Evolutionary conservation across 2,888 invertebrate species (phyloP).

Genomic region (Agriotes lineatus): DNA sequence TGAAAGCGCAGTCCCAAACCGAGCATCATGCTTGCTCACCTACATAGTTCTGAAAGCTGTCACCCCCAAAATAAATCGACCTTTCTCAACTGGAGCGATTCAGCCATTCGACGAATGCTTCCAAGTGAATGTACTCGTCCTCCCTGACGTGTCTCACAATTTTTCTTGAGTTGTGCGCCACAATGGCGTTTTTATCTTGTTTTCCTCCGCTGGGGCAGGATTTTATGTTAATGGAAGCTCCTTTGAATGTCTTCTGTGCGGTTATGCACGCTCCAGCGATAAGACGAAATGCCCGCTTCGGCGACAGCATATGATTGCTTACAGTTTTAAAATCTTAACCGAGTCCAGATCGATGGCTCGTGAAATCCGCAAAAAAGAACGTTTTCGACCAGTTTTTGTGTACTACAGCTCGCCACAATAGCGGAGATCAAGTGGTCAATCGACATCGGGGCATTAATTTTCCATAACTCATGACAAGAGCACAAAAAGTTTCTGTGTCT

Average conservation of each 20-base stretch:
- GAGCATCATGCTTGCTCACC: conserved; percentile 44
- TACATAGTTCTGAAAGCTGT: conserved; percentile 51
- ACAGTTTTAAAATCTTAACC: neutral
- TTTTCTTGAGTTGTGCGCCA: conserved; percentile 37
- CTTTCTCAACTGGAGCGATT: conserved; percentile 50
- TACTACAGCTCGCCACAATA: too few relatives aligned
- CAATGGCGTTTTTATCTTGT: conserved; percentile 34
- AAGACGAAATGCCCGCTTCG: neutral
- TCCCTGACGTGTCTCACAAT: conserved; percentile 43
- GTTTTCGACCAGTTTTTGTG: too few relatives aligned
- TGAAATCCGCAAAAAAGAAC: too few relatives aligned
- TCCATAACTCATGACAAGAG: too few relatives aligned
- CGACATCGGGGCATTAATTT: too few relatives aligned
- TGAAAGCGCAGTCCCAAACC: conserved; percentile 30
- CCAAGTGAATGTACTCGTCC: conserved; percentile 48
- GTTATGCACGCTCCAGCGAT: conserved; percentile 1
- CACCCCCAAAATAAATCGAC: conserved; percentile 52
- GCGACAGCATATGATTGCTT: conserved; percentile 1
- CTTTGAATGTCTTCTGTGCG: conserved; percentile 8
- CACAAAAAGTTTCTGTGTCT: too few relatives aligned
- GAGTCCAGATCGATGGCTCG: neutral
- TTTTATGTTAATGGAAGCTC: conserved; percentile 30
- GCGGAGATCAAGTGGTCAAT: too few relatives aligned
- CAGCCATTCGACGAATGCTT: conserved; percentile 49
- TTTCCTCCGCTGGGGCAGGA: conserved; percentile 9